Base-by-base conservation (phyloP, 2,888 invertebrate genomes). In the Megastigmus dorsalis region DNA sequence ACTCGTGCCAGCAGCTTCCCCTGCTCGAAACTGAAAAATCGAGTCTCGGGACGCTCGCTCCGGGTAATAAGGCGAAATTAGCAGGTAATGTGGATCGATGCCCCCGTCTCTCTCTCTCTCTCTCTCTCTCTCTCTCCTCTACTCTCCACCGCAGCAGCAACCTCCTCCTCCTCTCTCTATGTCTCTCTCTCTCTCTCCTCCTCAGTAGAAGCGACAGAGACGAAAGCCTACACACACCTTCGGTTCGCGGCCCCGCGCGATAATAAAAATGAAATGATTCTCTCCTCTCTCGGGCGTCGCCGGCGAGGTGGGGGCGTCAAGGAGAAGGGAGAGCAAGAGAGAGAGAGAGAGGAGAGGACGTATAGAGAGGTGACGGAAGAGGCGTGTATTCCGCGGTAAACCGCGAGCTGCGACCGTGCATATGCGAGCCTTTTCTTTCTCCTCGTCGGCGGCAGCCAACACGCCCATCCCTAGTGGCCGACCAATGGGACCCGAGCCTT, bases 201-300 rank as follows among this genome's bases (percentile, higher is more conserved):
- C 33, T 20, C 15, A 26, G 28, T 30, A 20, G 15, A 18, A 54
- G 18, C 38, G 52, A n/a, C n/a, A 65, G 52, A 26, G 36, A 28
- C 62, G 33, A 54, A 54, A 41, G 43, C 52, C 23, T 30, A 4
- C 52, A 26, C 45, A 38, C 30, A 26, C 67, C 48, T 50, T 30
- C 26, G 78, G 79, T 80, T 77, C 81, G 79, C 77, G 80, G 80
- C n/a, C n/a, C n/a, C n/a, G n/a, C 80, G 84, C 81, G 84, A 83
- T 84, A 86, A 85, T 85, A 86, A 86, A 86, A 86, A 86, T 82
- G 85, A 85, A 85, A 85, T 83, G 84, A 83, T 84, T 83, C 77
- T 79, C 80, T 77, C 20, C 45, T 2, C 45, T 4, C 18, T 20
- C 6, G 18, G 15, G 3, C 45, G 15, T 10, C 38, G n/a, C n/a